A percentile compares a stretch with the other conserved stretches of the same genome.
phyloP scores from a whole-genome alignment of 2,888 invertebrate species.

The Blastobasis adustella region DNA sequence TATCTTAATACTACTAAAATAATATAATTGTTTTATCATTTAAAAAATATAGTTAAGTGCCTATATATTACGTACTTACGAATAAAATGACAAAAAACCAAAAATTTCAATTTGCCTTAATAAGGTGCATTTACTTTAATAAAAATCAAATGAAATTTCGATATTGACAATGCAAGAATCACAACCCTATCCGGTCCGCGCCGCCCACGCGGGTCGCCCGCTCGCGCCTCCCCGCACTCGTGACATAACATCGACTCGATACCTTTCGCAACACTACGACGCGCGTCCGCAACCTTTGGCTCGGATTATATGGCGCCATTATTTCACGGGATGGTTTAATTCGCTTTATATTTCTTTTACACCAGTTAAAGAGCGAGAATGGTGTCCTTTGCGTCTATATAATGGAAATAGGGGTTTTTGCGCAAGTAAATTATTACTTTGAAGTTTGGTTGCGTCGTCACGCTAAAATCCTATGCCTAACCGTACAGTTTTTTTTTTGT shows the following conservation, averaged over 20 bases:
- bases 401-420: neutral
- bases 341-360: neutral
- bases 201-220: slow-evolving; percentile 68
- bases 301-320: slow-evolving; percentile 17
- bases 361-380: neutral
- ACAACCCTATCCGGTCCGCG: slow-evolving; percentile 33
- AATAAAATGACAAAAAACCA: no score
- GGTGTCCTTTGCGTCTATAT: neutral
- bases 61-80: no score
- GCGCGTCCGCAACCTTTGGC: slow-evolving; percentile 52
- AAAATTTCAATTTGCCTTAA: no score
- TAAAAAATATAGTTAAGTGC: neutral
- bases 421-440: neutral
- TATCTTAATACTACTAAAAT: neutral
- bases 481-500: neutral
- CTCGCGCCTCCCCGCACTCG: slow-evolving; percentile 26
- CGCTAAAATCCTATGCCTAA: neutral
- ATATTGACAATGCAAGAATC: slow-evolving; percentile 10
- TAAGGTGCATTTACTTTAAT: no score
- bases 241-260: slow-evolving; percentile 67
- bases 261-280: slow-evolving; percentile 52
- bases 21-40: neutral
- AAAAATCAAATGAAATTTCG: neutral
- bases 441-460: no score
- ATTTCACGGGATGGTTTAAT: neutral